A percentile compares a stretch with the other conserved stretches of the same genome.
These are phyloP conservation scores for Andrena hattorfiana DNA, from an alignment of 2,888 invertebrate species.

Conservation along the genomic window DNA sequence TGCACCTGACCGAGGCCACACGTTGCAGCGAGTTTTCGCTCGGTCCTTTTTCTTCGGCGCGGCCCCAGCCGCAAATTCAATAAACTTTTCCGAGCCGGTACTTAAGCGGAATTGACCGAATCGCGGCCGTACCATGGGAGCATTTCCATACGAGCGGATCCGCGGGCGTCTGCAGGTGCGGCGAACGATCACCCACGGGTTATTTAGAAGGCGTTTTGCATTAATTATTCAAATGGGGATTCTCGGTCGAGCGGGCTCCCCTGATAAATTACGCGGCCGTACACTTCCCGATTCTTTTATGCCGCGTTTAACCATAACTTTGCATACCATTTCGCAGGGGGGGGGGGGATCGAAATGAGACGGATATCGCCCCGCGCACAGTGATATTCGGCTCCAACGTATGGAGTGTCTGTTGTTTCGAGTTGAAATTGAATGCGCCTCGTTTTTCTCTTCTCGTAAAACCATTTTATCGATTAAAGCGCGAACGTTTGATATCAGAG, in stretches of 20 bases:
- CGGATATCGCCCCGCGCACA: neutral
- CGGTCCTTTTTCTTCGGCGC: constrained; percentile 43
- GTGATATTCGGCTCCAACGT: constrained; percentile 6
- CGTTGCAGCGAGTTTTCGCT: constrained; percentile 43
- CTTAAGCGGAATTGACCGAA: constrained; percentile 80
- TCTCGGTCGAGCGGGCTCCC: constrained; percentile 20
- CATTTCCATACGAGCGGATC: constrained; percentile 69
- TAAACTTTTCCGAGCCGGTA: constrained; percentile 74
- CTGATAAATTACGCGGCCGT: constrained; percentile 41
- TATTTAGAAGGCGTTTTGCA: constrained; percentile 84
- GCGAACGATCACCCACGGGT: constrained; percentile 78
- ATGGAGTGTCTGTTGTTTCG: neutral
- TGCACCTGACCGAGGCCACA: constrained; percentile 36
- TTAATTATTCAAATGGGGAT: constrained; percentile 83
- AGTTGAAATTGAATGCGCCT: neutral
- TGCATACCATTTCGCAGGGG: constrained; percentile 20
- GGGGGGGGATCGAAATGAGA: constrained; percentile 7
- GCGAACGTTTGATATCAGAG: too few species aligned
- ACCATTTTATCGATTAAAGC: neutral
- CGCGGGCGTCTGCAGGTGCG: constrained; percentile 77
- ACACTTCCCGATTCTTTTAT: constrained; percentile 39
- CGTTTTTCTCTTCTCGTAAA: neutral
- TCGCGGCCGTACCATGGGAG: constrained; percentile 76
- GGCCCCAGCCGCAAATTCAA: constrained; percentile 72
- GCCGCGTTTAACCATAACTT: constrained; percentile 21